Percentiles rank a stretch among this genome's conserved stretches.
Conservation (phyloP, 1,140 invertebrate species). For the Zaprionus taronus region DNA sequence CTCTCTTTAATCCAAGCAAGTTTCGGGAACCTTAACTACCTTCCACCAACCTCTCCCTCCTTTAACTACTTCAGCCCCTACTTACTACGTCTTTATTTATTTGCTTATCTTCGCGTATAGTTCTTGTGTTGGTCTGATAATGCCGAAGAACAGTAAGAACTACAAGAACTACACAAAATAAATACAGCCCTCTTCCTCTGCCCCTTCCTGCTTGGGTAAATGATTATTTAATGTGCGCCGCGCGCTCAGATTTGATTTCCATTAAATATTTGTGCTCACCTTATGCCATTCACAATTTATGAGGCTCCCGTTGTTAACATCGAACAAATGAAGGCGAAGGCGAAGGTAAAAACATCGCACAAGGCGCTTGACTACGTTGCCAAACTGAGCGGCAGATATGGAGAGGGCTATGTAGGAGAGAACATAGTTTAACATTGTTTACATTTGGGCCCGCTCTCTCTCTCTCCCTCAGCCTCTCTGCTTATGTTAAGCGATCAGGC, state of each 20-base stretch:
- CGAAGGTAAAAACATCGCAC: conserved; percentile 50
- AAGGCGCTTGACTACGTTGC: conserved; percentile 39
- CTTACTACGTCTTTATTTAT: conserved; percentile 52
- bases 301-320: conserved; percentile 32
- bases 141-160: conserved; percentile 23
- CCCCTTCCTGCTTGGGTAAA: conserved; percentile 13
- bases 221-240: conserved; percentile 50
- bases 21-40: conserved; percentile 3
- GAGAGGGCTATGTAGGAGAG: neutral
- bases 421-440: neutral
- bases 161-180: conserved; percentile 25
- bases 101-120: conserved; percentile 53
- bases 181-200: neutral
- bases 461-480: neutral
- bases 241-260: conserved; percentile 56
- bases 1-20: conserved; percentile 17
- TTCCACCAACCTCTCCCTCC: neutral
- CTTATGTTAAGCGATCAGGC: neutral
- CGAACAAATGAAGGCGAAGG: conserved; percentile 41
- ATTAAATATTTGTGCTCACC: conserved; percentile 60
- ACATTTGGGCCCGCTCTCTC: conserved; percentile 4
- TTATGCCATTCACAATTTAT: conserved; percentile 42
- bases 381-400: conserved; percentile 29
- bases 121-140: conserved; percentile 44
- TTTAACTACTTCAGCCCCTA: neutral